Evolutionary conservation across 2,888 invertebrate species (phyloP).

Genomic region (Eristalinus aeneus): DNA sequence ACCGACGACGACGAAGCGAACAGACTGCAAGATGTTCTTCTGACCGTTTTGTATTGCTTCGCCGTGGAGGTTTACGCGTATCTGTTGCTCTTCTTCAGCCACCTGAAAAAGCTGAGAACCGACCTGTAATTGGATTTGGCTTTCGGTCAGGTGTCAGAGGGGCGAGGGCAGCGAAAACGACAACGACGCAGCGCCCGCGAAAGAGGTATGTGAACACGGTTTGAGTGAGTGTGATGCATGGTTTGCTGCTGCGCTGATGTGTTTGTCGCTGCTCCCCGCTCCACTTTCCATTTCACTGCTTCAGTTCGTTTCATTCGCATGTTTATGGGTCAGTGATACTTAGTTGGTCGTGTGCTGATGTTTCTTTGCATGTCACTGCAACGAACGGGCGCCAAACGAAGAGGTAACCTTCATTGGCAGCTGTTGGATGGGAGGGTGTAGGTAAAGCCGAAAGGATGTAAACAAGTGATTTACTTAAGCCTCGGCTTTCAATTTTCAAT

Average conservation of each 20-base stretch:
- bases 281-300: conserved; percentile 59
- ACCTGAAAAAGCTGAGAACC: conserved; percentile 73
- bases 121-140: conserved; percentile 72
- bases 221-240: conserved; percentile 33
- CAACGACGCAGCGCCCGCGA: background rate
- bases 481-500: background rate
- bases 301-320: conserved; percentile 14
- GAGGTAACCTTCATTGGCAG: conserved; percentile 27
- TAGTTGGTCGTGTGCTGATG: background rate
- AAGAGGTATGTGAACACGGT: conserved; percentile 40
- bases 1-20: conserved; percentile 59
- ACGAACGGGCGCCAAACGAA: background rate
- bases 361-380: conserved; percentile 9
- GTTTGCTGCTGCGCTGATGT: conserved; percentile 14
- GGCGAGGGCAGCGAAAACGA: background rate
- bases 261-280: background rate
- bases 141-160: conserved; percentile 16
- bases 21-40: conserved; percentile 71
- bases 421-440: background rate
- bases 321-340: conserved; percentile 37
- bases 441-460: background rate
- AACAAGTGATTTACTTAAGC: background rate
- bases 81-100: conserved; percentile 75
- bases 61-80: conserved; percentile 76
- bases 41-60: conserved; percentile 75